Evolutionary conservation across 2,888 invertebrate genomes (phyloP).

Genomic region (Amphipoea lucens): DNA sequence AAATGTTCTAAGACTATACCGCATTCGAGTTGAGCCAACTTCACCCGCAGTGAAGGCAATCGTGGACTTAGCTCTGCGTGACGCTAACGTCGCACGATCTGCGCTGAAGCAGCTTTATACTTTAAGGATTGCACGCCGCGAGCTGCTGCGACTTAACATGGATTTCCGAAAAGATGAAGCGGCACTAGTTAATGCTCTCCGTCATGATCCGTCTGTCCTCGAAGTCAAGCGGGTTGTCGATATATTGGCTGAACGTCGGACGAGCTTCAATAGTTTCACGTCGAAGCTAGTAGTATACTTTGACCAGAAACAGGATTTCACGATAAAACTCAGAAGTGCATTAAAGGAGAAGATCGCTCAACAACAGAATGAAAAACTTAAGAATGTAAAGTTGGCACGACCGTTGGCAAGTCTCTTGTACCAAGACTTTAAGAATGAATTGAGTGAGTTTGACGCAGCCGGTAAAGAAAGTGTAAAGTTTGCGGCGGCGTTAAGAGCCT

Average conservation of each 20-base stretch:
- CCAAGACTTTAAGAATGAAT: conserved; percentile 42
- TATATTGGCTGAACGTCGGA: conserved; percentile 50
- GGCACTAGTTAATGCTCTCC: conserved; percentile 45
- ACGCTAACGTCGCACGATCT: conserved; percentile 56
- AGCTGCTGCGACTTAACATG: conserved; percentile 44
- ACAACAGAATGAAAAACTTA: conserved; percentile 27
- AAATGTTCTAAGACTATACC: conserved; percentile 70
- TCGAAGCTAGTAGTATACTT: conserved; percentile 77
- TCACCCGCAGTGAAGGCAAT: conserved; percentile 70
- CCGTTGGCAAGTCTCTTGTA: conserved; percentile 57
- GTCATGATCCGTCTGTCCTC: conserved; percentile 42
- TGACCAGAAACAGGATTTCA: conserved; percentile 73
- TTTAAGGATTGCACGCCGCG: conserved; percentile 40
- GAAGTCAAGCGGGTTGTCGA: conserved; percentile 56
- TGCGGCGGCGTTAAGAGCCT: conserved; percentile 72
- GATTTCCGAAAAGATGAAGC: conserved; percentile 43
- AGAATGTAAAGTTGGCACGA: conserved; percentile 53
- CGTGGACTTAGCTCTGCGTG: conserved; percentile 62
- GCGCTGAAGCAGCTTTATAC: conserved; percentile 34
- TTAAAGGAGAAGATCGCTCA: conserved; percentile 42
- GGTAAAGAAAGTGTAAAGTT: conserved; percentile 57
- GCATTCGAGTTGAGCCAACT: conserved; percentile 64
- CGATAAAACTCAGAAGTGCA: conserved; percentile 63
- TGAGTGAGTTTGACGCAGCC: conserved; percentile 56
- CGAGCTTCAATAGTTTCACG: conserved; percentile 71